Evolutionary conservation across 2,797 vertebrate species (phyloP), one percentile per base, ranked within the genome.

Genomic region (Coranthus polyacanthus): DNA sequence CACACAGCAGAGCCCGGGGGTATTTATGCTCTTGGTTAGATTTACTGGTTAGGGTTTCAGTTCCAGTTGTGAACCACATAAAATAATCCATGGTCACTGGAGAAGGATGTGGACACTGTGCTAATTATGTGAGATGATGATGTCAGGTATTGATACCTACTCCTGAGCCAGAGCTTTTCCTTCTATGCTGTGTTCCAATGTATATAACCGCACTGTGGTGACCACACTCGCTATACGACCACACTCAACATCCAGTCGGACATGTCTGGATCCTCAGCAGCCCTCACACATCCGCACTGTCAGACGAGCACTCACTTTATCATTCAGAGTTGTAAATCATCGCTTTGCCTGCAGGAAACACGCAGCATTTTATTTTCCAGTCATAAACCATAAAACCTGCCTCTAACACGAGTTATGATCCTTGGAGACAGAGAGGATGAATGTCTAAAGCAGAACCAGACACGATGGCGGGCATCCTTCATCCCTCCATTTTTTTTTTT

Each of bases 331-430:
- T 89, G 88, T 92, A 94, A 93, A 93, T 93, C 92, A 90, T 87
- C 51, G 72, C 84, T 78, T 81, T 36, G 90, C 83, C 89, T 83
- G 86, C 86, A 91, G 89, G 89, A 94, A 93, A 92, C 88, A 65
- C 70, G 62, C 82, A 72, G 88, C 88, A 82, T 94, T 94, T 93
- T 91, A 92, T 92, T 94, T 95, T 94, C 90, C 91, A 94, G 88
- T 88, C 90, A 85, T 90, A 91, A 92, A 91, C 84, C 91, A 90
- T 93, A 90, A 91, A 93, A 92, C 88, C 87, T 86, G 91, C 92
- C 88, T 91, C 89, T 85, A 91, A 91, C 90, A 90, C 69, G 77
- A 89, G 81, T 88, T 86, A 87, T 83, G 92, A 91, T 92, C 90
- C 88, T 88, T 86, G 85, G 90, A 91, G 92, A 90, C 81, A n/a